These are phyloP conservation scores for Cyprinodon brontotheroides DNA, from an alignment of 2,113 vertebrate species.

Conservation along the genomic window DNA sequence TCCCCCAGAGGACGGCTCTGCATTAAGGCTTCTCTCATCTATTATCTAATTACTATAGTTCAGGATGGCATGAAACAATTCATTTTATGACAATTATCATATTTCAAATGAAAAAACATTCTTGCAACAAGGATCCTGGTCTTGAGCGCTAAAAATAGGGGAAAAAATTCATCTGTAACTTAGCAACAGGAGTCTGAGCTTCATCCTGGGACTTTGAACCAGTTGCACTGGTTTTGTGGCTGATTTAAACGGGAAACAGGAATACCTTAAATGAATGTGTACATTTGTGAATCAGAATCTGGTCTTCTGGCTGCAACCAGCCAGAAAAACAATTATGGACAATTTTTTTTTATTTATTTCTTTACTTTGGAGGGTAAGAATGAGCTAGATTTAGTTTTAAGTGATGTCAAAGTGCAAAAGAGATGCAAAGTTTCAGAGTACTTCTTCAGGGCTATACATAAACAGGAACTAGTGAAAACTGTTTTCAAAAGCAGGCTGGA, in stretches of 20 bases:
- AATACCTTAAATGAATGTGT: conserved; percentile 12
- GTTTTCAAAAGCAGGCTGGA: conserved; percentile 24
- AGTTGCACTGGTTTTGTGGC: conserved; percentile 65
- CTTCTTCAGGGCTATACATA: conserved; percentile 3
- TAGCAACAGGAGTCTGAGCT: conserved; percentile 82
- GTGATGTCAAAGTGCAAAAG: not conserved
- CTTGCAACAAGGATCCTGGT: conserved; percentile 73
- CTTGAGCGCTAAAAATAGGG: conserved; percentile 79
- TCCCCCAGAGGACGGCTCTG: conserved; percentile 67
- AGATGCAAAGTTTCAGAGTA: not conserved
- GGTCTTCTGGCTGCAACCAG: no score
- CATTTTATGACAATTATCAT: conserved; percentile 77
- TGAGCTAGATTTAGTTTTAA: not conserved
- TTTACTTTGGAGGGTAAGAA: not conserved
- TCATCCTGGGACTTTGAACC: conserved; percentile 76
- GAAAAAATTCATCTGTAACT: conserved; percentile 82
- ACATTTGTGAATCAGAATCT: not conserved
- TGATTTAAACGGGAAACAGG: conserved; percentile 58
- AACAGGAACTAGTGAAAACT: conserved; percentile 23
- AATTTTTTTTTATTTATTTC: not conserved
- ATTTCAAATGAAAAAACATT: conserved; percentile 80
- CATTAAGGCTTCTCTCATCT: conserved; percentile 69
- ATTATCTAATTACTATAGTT: conserved; percentile 74
- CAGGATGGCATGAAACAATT: conserved; percentile 70
- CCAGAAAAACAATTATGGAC: no score